Conservation (phyloP, 2,888 invertebrate species). For the Pandemis heparana region DNA sequence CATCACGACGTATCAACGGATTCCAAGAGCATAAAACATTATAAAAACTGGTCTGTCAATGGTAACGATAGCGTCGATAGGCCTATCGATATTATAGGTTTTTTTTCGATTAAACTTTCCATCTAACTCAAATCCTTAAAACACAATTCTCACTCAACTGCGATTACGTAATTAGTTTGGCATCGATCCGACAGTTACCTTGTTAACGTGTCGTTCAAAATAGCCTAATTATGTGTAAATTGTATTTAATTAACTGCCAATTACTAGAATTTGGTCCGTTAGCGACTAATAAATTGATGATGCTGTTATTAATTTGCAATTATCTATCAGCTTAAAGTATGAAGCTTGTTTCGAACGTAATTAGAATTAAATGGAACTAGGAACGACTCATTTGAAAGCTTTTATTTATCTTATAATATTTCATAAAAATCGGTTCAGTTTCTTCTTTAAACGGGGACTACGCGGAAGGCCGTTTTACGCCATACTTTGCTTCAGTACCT, state of each 20-base stretch:
- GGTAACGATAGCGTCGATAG: too few species aligned
- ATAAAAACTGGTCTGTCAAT: too few species aligned
- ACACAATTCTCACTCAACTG: neutral
- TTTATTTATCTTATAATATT: too few species aligned
- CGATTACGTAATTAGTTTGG: neutral
- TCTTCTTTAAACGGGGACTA: too few species aligned
- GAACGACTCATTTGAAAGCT: neutral
- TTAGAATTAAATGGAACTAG: neutral
- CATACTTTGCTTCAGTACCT: too few species aligned
- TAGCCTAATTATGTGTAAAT: constrained; percentile 1
- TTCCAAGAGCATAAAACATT: too few species aligned
- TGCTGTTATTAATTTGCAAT: constrained; percentile 5
- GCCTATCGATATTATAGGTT: too few species aligned
- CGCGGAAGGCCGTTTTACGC: too few species aligned
- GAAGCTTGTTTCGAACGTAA: neutral
- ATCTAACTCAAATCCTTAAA: neutral
- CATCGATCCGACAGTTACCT: neutral
- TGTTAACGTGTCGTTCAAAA: constrained; percentile 8
- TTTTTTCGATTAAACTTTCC: too few species aligned
- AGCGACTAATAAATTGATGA: constrained; percentile 22
- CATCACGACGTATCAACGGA: too few species aligned
- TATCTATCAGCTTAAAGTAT: constrained; percentile 12
- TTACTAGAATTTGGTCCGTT: constrained; percentile 19
- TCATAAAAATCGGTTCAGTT: too few species aligned
- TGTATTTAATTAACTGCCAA: constrained; percentile 20